Conservation (phyloP, 2,113 vertebrate species). For the Lanius collurio region DNA sequence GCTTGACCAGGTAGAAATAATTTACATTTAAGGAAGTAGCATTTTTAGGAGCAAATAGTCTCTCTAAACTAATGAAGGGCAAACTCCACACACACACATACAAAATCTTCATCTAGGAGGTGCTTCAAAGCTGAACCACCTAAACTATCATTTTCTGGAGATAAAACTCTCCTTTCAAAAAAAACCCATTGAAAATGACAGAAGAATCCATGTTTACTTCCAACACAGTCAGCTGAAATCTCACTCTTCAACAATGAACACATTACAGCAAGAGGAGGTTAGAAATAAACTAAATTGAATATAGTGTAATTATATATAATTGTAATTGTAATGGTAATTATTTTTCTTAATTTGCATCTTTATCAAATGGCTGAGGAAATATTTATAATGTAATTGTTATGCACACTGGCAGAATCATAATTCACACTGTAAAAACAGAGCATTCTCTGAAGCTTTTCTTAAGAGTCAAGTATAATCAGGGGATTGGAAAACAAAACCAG, state of each 20-base stretch:
- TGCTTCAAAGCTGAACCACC: not conserved
- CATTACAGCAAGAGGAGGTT: not conserved
- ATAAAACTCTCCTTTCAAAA: not conserved
- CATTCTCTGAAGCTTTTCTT: conserved; percentile 32
- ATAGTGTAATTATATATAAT: conserved; percentile 53
- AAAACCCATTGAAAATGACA: not conserved
- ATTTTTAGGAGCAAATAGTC: not conserved
- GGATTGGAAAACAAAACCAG: conserved; percentile 40
- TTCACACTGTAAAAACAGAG: conserved; percentile 48
- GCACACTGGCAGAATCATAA: conserved; percentile 19
- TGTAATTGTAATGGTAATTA: conserved; percentile 44
- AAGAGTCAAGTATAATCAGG: conserved; percentile 49
- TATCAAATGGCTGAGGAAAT: conserved; percentile 54
- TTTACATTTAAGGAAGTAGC: not conserved
- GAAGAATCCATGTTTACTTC: conserved; percentile 32
- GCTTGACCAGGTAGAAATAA: not conserved
- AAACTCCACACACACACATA: not conserved
- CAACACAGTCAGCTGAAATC: not conserved
- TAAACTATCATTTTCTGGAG: not conserved
- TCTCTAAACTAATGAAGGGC: not conserved
- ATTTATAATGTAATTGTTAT: conserved; percentile 59
- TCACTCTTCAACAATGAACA: conserved; percentile 11
- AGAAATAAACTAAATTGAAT: conserved; percentile 48
- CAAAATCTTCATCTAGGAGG: not conserved
- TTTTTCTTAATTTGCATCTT: conserved; percentile 55